Percentiles rank a stretch among this genome's conserved stretches.
These are phyloP conservation scores for Tenthredo mesomela DNA, from an alignment of 2,888 invertebrate species.

Conservation along the genomic window DNA sequence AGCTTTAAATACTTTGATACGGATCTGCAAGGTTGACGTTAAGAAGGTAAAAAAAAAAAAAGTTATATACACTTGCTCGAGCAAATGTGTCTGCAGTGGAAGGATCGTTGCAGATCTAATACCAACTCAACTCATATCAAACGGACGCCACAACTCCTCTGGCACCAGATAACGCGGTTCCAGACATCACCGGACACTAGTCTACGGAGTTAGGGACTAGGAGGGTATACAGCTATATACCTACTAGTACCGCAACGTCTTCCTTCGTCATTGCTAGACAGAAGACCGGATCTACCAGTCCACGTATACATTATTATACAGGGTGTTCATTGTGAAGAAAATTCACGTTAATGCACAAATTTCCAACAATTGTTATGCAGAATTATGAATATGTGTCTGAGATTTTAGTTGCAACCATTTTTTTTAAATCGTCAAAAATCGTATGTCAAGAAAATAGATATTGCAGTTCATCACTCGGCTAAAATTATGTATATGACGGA, in stretches of 20 bases:
- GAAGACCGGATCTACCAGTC: slow-evolving; percentile 21
- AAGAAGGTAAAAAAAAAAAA: neutral
- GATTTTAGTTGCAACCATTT: neutral
- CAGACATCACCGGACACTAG: slow-evolving; percentile 46
- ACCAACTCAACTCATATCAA: neutral
- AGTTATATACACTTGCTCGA: neutral
- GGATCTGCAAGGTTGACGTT: slow-evolving; percentile 44
- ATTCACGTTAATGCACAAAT: neutral
- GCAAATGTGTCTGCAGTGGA: neutral
- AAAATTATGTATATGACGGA: too few relatives aligned
- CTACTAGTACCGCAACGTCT: slow-evolving; percentile 23
- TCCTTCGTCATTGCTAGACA: slow-evolving; percentile 31
- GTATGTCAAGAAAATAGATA: too few relatives aligned
- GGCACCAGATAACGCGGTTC: slow-evolving; percentile 42
- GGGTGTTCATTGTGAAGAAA: slow-evolving; percentile 2
- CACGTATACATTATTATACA: neutral
- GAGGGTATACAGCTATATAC: slow-evolving; percentile 17
- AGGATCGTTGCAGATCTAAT: slow-evolving; percentile 32
- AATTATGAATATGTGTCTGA: neutral
- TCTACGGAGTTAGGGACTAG: slow-evolving; percentile 37
- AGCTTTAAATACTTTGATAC: slow-evolving; percentile 44
- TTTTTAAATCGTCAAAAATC: neutral
- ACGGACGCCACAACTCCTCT: slow-evolving; percentile 23
- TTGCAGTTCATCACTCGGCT: too few relatives aligned
- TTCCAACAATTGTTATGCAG: neutral